These are phyloP conservation scores for Bombyx mandarina DNA, from an alignment of 1,140 invertebrate genomes.

Conservation along the genomic window DNA sequence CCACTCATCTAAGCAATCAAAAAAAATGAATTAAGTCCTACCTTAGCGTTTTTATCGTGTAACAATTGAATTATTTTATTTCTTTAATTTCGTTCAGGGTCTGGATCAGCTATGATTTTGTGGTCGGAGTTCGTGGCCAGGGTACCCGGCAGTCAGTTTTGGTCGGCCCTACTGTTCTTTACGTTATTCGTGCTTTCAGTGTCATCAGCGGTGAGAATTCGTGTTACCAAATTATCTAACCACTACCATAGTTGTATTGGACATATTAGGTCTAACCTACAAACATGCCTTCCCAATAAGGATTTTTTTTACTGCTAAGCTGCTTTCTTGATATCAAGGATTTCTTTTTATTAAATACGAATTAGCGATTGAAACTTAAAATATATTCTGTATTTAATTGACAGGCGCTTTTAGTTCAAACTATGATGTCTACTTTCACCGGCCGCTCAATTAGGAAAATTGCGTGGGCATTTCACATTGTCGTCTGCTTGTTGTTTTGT, in stretches of 20 bases:
- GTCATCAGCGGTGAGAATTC: constrained; percentile 31
- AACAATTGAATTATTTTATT: not conserved
- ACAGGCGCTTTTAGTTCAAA: constrained; percentile 46
- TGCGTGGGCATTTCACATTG: constrained; percentile 44
- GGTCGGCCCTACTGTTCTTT: constrained; percentile 54
- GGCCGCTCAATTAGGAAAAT: constrained; percentile 43
- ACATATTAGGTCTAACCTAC: too few relatives aligned
- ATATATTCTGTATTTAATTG: not conserved
- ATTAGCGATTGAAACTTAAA: too few relatives aligned
- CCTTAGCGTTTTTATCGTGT: too few relatives aligned
- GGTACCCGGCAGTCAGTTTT: constrained; percentile 55
- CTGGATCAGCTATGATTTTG: constrained; percentile 41
- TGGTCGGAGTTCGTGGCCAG: constrained; percentile 52
- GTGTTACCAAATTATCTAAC: too few relatives aligned
- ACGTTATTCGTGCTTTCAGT: constrained; percentile 41
- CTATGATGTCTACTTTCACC: constrained; percentile 51
- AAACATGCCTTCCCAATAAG: too few relatives aligned
- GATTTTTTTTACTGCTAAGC: too few relatives aligned
- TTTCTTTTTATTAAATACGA: too few relatives aligned
- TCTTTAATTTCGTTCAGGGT: constrained; percentile 21
- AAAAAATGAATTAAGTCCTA: too few relatives aligned
- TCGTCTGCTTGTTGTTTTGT: constrained; percentile 37
- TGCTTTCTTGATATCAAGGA: too few relatives aligned
- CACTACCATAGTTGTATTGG: too few relatives aligned
- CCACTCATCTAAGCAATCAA: too few relatives aligned